A percentile compares a stretch with the other conserved stretches of the same genome.
These are phyloP conservation scores for Dicranocentrus wangi DNA, from an alignment of 2,888 invertebrate species.

Conservation along the genomic window DNA sequence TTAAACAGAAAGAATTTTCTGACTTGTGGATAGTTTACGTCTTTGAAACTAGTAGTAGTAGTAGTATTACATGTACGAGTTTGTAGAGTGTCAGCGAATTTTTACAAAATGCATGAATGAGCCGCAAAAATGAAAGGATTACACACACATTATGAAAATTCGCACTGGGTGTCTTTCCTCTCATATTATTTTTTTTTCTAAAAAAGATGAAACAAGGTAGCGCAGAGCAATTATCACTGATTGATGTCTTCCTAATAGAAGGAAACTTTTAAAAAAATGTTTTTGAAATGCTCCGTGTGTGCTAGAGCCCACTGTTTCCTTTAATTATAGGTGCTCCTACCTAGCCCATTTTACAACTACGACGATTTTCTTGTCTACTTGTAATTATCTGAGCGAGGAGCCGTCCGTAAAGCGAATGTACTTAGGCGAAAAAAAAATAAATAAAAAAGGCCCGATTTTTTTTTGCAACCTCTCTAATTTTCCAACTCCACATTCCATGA, in stretches of 20 bases:
- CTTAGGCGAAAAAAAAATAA: not conserved
- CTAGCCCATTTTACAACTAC: not conserved
- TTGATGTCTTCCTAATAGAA: constrained; percentile 19
- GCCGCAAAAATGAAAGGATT: too few species aligned
- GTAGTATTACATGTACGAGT: too few species aligned
- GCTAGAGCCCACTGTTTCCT: not conserved
- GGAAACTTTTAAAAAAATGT: not conserved
- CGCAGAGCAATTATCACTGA: not conserved
- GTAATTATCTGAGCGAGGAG: not conserved
- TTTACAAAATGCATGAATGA: too few species aligned
- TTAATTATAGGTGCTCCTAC: constrained; percentile 18
- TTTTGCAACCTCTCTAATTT: too few species aligned
- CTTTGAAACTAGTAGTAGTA: too few species aligned
- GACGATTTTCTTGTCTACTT: constrained; percentile 1
- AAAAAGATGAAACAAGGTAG: not conserved
- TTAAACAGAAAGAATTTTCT: too few species aligned
- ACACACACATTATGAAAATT: too few species aligned
- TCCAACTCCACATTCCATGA: not conserved
- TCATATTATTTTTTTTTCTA: too few species aligned
- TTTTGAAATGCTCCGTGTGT: not conserved
- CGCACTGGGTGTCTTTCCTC: too few species aligned
- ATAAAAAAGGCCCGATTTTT: too few species aligned
- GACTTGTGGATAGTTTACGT: too few species aligned
- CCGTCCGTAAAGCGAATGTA: not conserved
- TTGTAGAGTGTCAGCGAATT: too few species aligned